Evolutionary conservation across 2,888 invertebrate species (phyloP).

Genomic region (Drosophila tanythrix): DNA sequence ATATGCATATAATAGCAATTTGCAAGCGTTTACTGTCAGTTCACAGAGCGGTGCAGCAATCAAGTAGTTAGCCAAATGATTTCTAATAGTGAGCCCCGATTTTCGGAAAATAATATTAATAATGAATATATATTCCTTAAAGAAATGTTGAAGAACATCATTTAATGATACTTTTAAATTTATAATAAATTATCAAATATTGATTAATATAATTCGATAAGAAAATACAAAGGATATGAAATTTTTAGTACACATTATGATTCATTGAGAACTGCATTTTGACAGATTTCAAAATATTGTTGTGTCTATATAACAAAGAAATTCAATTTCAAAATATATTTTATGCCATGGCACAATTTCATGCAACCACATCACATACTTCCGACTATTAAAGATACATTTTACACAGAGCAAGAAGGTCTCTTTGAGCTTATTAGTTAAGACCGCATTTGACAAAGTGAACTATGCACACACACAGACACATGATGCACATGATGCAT

Average conservation of each 20-base stretch:
- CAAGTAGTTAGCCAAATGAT: background rate
- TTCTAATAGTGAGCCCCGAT: too few relatives aligned
- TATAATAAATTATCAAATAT: background rate
- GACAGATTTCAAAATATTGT: background rate
- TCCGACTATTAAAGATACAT: background rate
- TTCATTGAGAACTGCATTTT: background rate
- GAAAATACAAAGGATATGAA: background rate
- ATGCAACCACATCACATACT: background rate
- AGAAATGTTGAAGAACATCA: too few relatives aligned
- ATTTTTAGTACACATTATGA: background rate
- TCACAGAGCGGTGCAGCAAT: too few relatives aligned
- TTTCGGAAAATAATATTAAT: too few relatives aligned
- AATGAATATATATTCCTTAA: too few relatives aligned
- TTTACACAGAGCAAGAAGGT: background rate
- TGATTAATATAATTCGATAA: background rate
- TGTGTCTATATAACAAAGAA: background rate
- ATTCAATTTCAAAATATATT: background rate
- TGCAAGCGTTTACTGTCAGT: background rate
- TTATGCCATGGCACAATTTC: background rate
- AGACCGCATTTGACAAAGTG: slow-evolving; percentile 6
- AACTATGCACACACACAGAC: background rate
- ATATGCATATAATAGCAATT: background rate
- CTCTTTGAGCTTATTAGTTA: slow-evolving; percentile 15
- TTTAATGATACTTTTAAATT: background rate
- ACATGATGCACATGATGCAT: background rate